These are phyloP conservation scores for Nasonia oneida DNA, from an alignment of 2,888 invertebrate species.

Conservation along the genomic window DNA sequence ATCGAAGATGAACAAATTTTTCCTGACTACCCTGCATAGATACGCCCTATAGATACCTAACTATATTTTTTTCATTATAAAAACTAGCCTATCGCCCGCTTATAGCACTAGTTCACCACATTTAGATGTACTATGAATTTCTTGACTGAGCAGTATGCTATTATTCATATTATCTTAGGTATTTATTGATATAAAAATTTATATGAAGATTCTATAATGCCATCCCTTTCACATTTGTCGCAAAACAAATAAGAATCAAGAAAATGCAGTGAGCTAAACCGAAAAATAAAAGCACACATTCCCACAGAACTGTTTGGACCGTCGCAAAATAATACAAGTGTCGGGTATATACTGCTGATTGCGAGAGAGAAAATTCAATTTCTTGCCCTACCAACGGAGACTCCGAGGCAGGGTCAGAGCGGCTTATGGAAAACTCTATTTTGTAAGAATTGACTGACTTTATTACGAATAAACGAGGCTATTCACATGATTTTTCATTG, in stretches of 20 bases:
- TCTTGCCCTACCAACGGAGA: slow-evolving; percentile 34
- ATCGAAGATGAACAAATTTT: too few relatives aligned
- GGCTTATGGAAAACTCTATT: slow-evolving; percentile 41
- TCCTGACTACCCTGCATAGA: too few relatives aligned
- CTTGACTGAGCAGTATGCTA: too few relatives aligned
- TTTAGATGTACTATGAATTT: too few relatives aligned
- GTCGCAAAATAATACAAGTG: slow-evolving; percentile 63
- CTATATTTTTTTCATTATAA: too few relatives aligned
- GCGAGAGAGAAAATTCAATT: slow-evolving; percentile 67
- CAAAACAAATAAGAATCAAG: neutral
- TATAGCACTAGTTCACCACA: too few relatives aligned
- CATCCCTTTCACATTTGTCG: neutral
- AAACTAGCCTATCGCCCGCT: too few relatives aligned
- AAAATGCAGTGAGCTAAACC: neutral
- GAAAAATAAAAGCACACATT: neutral
- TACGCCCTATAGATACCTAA: too few relatives aligned
- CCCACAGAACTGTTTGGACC: neutral
- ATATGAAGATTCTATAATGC: neutral
- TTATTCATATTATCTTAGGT: neutral
- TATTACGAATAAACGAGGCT: slow-evolving; percentile 52
- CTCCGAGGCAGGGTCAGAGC: slow-evolving; percentile 30
- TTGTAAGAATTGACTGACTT: slow-evolving; percentile 47
- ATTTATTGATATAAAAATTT: neutral
- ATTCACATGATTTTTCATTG: slow-evolving; percentile 53
- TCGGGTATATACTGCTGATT: slow-evolving; percentile 63